Evolutionary conservation across 2,888 invertebrate genomes (phyloP).

Genomic region (Tachina lurida): DNA sequence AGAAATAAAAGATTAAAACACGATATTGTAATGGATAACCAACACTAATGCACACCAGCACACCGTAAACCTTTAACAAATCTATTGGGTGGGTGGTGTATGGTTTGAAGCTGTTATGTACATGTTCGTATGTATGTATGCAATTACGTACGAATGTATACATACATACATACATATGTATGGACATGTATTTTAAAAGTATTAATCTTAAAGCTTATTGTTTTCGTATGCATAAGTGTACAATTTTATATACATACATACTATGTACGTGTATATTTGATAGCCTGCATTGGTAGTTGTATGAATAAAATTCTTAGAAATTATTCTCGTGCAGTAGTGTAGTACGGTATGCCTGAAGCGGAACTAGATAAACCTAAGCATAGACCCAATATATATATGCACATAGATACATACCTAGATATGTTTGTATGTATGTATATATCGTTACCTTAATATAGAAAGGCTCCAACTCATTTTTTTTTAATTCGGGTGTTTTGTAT

Average conservation of each 20-base stretch:
- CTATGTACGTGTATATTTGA: constrained; percentile 3
- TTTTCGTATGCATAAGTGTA: constrained; percentile 10
- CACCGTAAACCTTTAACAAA: constrained; percentile 53
- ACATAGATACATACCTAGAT: not conserved
- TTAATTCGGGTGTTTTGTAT: too few relatives aligned
- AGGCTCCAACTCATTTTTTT: too few relatives aligned
- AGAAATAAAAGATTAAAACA: constrained; percentile 39
- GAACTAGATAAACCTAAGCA: constrained; percentile 70
- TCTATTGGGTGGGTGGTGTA: constrained; percentile 57
- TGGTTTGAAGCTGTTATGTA: constrained; percentile 14
- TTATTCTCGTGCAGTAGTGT: constrained; percentile 31
- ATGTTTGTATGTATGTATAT: too few relatives aligned
- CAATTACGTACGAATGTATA: not conserved
- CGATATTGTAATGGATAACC: constrained; percentile 54
- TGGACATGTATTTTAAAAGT: constrained; percentile 16
- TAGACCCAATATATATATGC: constrained; percentile 42
- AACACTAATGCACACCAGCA: constrained; percentile 27
- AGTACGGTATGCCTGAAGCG: constrained; percentile 68
- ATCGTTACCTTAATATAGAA: too few relatives aligned
- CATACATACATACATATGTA: not conserved
- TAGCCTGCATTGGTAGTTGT: constrained; percentile 30
- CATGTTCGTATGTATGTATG: not conserved
- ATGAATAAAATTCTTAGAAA: constrained; percentile 30
- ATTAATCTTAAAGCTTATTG: constrained; percentile 55
- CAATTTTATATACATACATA: not conserved